Evolutionary conservation across 2,113 vertebrate species (phyloP).

Genomic region (Lycocorax pyrrhopterus): DNA sequence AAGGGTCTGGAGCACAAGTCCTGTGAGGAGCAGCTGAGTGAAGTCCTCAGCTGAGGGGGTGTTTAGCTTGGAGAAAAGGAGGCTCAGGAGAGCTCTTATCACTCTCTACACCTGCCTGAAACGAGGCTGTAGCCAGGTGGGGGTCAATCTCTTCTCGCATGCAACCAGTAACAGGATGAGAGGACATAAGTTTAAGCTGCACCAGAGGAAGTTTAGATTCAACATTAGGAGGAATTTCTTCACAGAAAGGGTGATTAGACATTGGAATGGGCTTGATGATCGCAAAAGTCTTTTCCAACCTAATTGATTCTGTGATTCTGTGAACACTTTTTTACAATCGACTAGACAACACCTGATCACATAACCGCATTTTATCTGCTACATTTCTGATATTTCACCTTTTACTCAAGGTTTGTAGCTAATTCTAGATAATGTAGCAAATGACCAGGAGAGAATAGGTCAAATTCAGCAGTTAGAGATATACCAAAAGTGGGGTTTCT

Average conservation of each 20-base stretch:
- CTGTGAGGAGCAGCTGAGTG: neutral
- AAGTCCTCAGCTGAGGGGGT: neutral
- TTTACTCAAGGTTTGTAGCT: neutral
- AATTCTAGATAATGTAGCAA: neutral
- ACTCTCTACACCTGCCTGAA: too few relatives aligned
- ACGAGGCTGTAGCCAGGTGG: rapidly evolving
- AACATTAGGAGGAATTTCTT: neutral
- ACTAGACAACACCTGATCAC: neutral
- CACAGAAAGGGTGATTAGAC: neutral
- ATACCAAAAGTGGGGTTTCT: neutral
- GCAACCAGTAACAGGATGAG: neutral
- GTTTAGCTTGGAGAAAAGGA: neutral
- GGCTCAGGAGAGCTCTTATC: neutral
- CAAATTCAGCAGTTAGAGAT: neutral
- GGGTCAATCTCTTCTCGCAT: rapidly evolving
- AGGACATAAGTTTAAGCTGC: neutral
- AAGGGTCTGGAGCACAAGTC: neutral
- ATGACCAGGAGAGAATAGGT: neutral
- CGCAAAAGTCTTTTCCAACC: neutral
- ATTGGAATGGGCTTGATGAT: neutral
- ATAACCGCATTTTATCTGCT: neutral
- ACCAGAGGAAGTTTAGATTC: neutral
- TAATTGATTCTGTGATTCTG: neutral
- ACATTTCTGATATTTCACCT: neutral
- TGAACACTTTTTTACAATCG: neutral